A percentile compares a stretch with the other conserved stretches of the same genome.
Conservation (phyloP, 2,797 vertebrate species). For the Sorex maritimensis region DNA sequence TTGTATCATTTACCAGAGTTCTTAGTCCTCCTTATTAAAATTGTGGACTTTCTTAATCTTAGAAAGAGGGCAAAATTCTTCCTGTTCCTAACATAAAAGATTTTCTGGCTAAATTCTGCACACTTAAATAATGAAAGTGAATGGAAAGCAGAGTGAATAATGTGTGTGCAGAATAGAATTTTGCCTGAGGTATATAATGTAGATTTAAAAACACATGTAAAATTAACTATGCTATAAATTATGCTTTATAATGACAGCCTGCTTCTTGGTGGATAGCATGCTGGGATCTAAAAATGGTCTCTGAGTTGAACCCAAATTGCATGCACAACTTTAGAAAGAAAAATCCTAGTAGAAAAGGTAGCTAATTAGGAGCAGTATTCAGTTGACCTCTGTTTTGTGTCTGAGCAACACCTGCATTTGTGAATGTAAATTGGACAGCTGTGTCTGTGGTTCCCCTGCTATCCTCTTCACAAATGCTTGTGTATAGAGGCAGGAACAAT, state of each 20-base stretch:
- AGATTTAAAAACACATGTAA: constrained; percentile 71
- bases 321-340: constrained; percentile 84
- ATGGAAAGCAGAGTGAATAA: constrained; percentile 56
- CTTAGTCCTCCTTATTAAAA: constrained; percentile 71
- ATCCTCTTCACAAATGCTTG: constrained; percentile 71
- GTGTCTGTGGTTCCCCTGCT: constrained; percentile 63
- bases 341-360: constrained; percentile 85
- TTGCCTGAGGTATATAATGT: constrained; percentile 74
- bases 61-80: constrained; percentile 62
- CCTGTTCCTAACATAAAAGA: constrained; percentile 31
- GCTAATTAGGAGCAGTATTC: constrained; percentile 85
- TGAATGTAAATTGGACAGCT: constrained; percentile 85
- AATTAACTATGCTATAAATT: constrained; percentile 79
- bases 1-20: constrained; percentile 64
- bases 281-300: constrained; percentile 73
- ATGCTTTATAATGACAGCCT: constrained; percentile 85
- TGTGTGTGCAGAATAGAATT: constrained; percentile 72
- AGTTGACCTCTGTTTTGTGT: constrained; percentile 86
- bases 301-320: constrained; percentile 84
- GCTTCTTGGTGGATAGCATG: constrained; percentile 75
- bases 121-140: constrained; percentile 67
- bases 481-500: constrained; percentile 62
- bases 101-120: constrained; percentile 39
- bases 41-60: constrained; percentile 64
- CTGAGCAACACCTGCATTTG: constrained; percentile 86